phyloP scores from a whole-genome alignment of 1,140 invertebrate genomes.

The Coenobita brevimanus region DNA sequence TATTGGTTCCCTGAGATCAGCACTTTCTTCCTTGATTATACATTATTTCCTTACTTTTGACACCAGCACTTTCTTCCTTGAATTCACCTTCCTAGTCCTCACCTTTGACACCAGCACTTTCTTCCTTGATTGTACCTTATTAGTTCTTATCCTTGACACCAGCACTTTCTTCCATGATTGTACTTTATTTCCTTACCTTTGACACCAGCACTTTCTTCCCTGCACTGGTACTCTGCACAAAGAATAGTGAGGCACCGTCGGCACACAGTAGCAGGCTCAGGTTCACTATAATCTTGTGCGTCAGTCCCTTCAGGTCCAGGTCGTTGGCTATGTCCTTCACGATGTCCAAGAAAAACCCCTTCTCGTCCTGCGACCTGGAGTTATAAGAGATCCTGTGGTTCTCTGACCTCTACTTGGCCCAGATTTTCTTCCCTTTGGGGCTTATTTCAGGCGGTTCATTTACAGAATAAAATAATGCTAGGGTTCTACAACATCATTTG shows the following conservation, averaged over 20 bases:
- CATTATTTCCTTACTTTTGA: no score
- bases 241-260: constrained; percentile 75
- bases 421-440: no score
- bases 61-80: no score
- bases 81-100: no score
- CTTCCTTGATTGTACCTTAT: neutral
- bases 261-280: constrained; percentile 74
- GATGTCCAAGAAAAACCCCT: constrained; percentile 75
- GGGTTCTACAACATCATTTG: no score
- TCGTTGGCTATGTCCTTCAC: constrained; percentile 76
- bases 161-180: neutral
- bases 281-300: constrained; percentile 75
- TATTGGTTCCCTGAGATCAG: no score
- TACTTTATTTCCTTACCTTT: constrained; percentile 71
- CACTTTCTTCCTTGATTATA: no score
- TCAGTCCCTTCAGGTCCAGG: constrained; percentile 74
- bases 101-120: neutral
- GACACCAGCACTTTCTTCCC: constrained; percentile 74
- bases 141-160: neutral
- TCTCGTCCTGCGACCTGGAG: constrained; percentile 73
- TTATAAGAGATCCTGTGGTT: no score
- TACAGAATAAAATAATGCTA: no score
- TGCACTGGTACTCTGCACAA: constrained; percentile 73
- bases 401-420: no score
- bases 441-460: no score